These are phyloP conservation scores for Trematomus bernacchii DNA, from an alignment of 2,797 vertebrate species.

Conservation along the genomic window DNA sequence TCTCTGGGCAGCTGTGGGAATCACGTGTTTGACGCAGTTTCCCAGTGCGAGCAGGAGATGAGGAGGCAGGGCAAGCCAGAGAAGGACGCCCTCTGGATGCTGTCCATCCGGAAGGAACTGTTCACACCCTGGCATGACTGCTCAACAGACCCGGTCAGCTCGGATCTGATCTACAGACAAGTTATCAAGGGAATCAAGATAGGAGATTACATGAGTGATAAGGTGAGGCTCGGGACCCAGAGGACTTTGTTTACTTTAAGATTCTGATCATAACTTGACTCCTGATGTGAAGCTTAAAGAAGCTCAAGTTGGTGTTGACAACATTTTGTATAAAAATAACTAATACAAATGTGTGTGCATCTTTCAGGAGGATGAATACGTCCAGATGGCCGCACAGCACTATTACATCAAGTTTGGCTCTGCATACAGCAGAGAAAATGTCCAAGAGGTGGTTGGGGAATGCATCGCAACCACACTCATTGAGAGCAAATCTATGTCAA, in stretches of 20 bases:
- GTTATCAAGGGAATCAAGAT: conserved; percentile 88
- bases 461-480: conserved; percentile 88
- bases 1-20: conserved; percentile 88
- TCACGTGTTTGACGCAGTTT: conserved; percentile 93
- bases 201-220: conserved; percentile 90
- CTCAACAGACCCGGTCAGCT: conserved; percentile 87
- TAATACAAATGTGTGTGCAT: conserved; percentile 5
- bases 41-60: conserved; percentile 94
- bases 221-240: conserved; percentile 78
- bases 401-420: conserved; percentile 89
- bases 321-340: not conserved
- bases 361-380: conserved; percentile 91
- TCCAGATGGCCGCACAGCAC: conserved; percentile 89
- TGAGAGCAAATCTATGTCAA: conserved; percentile 87
- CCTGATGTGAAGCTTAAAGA: not conserved
- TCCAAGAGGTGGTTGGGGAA: conserved; percentile 85
- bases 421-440: conserved; percentile 64
- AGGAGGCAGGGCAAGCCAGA: conserved; percentile 86
- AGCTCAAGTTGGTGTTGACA: too few species aligned
- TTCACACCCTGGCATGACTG: conserved; percentile 95
- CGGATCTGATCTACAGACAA: conserved; percentile 93
- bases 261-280: not conserved
- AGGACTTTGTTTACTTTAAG: not conserved
- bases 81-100: conserved; percentile 87
- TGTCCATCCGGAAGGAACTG: conserved; percentile 93